Evolutionary conservation across 2,113 vertebrate genomes (phyloP), one percentile per base, ranked within the genome.

Genomic region (Cettia cetti): DNA sequence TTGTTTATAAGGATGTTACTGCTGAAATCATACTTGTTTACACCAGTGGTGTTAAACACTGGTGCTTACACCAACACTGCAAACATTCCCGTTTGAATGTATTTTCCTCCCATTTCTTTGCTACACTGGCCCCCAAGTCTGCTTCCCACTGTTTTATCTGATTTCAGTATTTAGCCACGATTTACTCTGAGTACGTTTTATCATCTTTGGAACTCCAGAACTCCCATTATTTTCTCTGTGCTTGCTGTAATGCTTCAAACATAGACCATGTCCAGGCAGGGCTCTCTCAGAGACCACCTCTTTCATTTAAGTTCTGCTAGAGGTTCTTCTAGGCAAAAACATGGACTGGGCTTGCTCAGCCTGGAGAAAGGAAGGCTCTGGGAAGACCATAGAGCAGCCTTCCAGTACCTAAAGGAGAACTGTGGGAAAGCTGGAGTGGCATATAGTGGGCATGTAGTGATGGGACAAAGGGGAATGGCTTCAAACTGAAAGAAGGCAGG

Each of bases 151-250:
- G 4, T n/a, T 85, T 60, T 56, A 76, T 40, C 40, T 72, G 63
- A 82, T 19, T 70, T 81, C 42, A 23, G 8, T 23, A 57, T 78
- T 84, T 27, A 42, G 18, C 15, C 35, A 75, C 11, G 5, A 28
- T 40, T 42, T 64, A 50, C 16, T 23, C 47, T 78, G 52, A 65
- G 24, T n/a, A 45, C 0, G 0, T 47, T 74, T 22, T 7, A 85
- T 3, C 35, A 59, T 19, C 39, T 59, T 45, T 44, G 54, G 33
- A 16, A 63, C 9, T 11, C 42, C 33, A 54, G 27, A 70, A 5
- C 23, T 71, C 39, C 16, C 39, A 17, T 40, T 63, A 50, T 39
- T 79, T 78, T 60, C 49, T 35, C 21, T 54, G 33, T 17, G 35
- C 21, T 82, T 66, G 35, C 35, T 60, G 15, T 63, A 39, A 54